Base-by-base conservation (phyloP, 2,113 vertebrate species). In the Centropus unirufus region DNA sequence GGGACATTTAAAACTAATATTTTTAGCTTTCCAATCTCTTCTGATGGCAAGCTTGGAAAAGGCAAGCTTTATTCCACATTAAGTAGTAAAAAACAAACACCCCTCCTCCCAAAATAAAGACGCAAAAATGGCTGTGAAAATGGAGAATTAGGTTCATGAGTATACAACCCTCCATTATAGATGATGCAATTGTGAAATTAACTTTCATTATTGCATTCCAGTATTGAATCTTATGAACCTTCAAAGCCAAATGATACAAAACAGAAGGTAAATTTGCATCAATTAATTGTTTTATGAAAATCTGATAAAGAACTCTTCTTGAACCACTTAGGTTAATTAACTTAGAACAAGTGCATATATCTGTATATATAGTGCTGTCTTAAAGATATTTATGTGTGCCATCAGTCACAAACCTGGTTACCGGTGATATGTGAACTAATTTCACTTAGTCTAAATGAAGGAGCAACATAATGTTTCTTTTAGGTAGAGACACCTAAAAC, bases 261-360 rank as follows among this genome's bases (percentile, higher is more conserved):
- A 94, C 75, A 95, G 83, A 96, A 95, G 74, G 63, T n/a, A 91
- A 81, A 95, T 92, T 94, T 87, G 62, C 92, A 93, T 90, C 58
- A 92, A 83, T 86, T 95, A 95, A 94, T 94, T 90, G 87, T 89
- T 86, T 88, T 84, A 95, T 93, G 40, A 89, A 97, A 95, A 63
- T 46, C 73, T 94, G 83, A 83, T 96, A 81, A 93, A 96, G 78
- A 95, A 91, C 27, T 88, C 51, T 93, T 85, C 96, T 96, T 97
- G 83, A 97, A 97, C 74, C 81, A 87, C 83, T 84, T 92, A 96
- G 67, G 96, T 95, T 93, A 95, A 74, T 76, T 57, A 95, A 88
- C 39, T 27, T 95, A 93, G 94, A 93, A 87, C 40, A 94, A 11
- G 20, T 90, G 78, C 42, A 92, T 72, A 64, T 88, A 58, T 57